Base-by-base conservation (phyloP, 2,797 vertebrate species). In the Liparis tanakae region DNA sequence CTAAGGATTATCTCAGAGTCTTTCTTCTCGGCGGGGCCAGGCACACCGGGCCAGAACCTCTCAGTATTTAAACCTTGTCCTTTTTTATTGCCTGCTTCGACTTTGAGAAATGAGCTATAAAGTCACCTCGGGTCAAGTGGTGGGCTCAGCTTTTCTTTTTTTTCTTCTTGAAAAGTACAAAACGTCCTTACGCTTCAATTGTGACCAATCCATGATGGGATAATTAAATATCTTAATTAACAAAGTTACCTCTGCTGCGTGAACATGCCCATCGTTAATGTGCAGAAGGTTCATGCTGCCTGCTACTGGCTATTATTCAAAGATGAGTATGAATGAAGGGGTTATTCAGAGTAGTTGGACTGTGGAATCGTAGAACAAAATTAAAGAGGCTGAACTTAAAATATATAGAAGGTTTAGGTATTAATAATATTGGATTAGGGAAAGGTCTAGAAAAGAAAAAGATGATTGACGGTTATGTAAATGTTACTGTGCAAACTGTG, bases 51-150 rank as follows among this genome's bases (percentile, higher is more conserved):
- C 20, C 71, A 54, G 57, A 65, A 75, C 62, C 77, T 82, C 68
- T 77, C 46, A 58, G 62, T 70, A 73, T 82, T 85, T 67, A 72
- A 80, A 80, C 77, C 72, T 72, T 59, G 72, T 77, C 67, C 59
- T 67, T 73, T 82, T 84, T 83, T 58, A 88, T 87, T 76, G 76
- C 70, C 77, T 67, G 63, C 79, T 67, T 69, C 34, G 39, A 43
- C 56, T 62, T 46, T 56, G 71, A 85, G 86, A 82, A 86, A 88
- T 78, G 65, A 87, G 80, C 76, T 79, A 68, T 53, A 81, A 41
- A 36, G 78, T 85, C 67, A 61, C 12, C 46, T 41, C 37, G 81
- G 70, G 89, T 83, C 82, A 82, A 80, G 63, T 20, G 59, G 61
- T 51, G 66, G 55, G 36, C 54, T 55, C 14, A 15, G 39, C 39